Base-by-base conservation (phyloP, 2,797 vertebrate genomes). In the Mallotus villosus region DNA sequence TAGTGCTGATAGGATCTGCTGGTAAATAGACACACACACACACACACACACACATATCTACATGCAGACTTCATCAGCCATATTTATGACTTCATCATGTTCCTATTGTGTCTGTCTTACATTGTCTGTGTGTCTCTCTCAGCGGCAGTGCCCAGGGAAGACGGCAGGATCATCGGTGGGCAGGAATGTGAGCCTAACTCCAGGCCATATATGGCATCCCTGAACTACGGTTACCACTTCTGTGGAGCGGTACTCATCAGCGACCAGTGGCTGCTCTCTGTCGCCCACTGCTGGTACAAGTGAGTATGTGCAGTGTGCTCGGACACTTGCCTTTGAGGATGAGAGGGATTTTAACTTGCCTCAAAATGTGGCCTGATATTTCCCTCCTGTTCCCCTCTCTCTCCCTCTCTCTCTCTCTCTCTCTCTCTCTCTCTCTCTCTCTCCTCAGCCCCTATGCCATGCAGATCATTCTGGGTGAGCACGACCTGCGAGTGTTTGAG, bases 271-370 rank as follows among this genome's bases (percentile, higher is more conserved):
- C 88, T 93, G 81, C 84, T 94, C 63, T 92, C 92, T 57, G 90
- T 91, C 1, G 91, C 92, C 62, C 92, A 93, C 84, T 94, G 92
- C 78, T 93, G 92, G 88, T 85, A 92, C 77, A 87, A 81, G 92
- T 93, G 84, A 90, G 92, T 89, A 78, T 2, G 17, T 17, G 49
- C 11, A 51, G 49, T 3, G 11, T 14, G n/a, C n/a, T n/a, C n/a
- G n/a, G n/a, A n/a, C n/a, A n/a, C n/a, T n/a, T n/a, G n/a, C n/a
- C 49, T 4, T 51, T 14, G 49, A 16, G 16, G 49, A 51, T 19
- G 2, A 51, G 17, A 51, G 49, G 12, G 49, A 51, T 51, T 37
- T 60, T 16, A 32, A 51, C 29, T 64, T 22, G 21, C 34, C 21
- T 19, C n/a, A n/a, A n/a, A n/a, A n/a, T n/a, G n/a, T n/a, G n/a